phyloP scores from a whole-genome alignment of 92 coral and sea anemone genomes.

The Nematostella vectensis region DNA sequence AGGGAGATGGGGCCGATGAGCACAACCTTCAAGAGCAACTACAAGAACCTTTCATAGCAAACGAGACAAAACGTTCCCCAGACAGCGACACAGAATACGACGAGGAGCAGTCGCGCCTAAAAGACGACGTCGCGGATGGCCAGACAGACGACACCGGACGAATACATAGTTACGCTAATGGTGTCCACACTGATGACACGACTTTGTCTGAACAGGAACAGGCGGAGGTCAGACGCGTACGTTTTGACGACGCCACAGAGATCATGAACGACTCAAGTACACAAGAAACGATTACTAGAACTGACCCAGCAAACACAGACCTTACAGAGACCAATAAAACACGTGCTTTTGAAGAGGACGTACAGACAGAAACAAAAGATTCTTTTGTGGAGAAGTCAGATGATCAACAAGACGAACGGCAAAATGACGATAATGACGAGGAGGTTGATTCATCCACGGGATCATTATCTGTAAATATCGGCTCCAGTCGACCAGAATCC shows the following conservation, averaged over 20 bases:
- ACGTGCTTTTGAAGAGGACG: not conserved
- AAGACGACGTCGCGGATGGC: not conserved
- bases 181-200: not conserved
- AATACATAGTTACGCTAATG: not conserved
- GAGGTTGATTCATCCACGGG: conserved; percentile 6
- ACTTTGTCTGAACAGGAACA: not conserved
- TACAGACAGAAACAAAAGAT: not conserved
- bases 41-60: not conserved
- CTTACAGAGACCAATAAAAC: no score
- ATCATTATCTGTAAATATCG: conserved; percentile 12
- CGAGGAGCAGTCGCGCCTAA: not conserved
- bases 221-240: not conserved
- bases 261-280: no score
- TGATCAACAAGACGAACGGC: no score
- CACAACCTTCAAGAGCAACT: not conserved
- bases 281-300: no score
- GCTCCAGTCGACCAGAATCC: conserved; percentile 10
- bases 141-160: not conserved
- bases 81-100: not conserved
- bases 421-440: conserved; percentile 5
- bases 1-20: not conserved
- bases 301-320: no score
- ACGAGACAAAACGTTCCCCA: not conserved
- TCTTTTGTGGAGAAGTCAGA: not conserved
- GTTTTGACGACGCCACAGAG: not conserved